Percentiles rank a stretch among this genome's conserved stretches.
Evolutionary conservation across 2,113 vertebrate genomes (phyloP).

Genomic region (Anguilla rostrata): DNA sequence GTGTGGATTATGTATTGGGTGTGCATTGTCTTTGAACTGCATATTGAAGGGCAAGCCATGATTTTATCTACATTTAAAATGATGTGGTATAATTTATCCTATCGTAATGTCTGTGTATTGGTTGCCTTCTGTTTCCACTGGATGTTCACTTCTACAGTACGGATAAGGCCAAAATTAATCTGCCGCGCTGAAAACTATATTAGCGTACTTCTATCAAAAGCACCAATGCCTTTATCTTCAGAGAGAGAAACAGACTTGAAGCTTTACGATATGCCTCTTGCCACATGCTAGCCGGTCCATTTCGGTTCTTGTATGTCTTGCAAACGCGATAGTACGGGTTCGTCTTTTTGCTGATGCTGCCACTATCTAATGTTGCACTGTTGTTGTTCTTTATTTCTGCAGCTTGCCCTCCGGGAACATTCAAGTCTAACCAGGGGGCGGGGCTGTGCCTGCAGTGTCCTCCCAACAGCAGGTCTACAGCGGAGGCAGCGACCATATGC

Average conservation of each 20-base stretch:
- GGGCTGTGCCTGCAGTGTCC: conserved; percentile 87
- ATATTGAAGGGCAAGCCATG: neutral
- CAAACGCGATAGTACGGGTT: neutral
- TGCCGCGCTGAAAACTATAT: neutral
- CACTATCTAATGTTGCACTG: conserved; percentile 34
- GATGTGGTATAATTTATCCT: neutral
- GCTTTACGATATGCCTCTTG: neutral
- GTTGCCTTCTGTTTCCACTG: neutral
- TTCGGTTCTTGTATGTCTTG: neutral
- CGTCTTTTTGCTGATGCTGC: neutral
- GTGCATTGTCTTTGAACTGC: neutral
- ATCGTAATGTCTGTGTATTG: neutral
- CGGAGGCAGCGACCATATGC: conserved; percentile 88
- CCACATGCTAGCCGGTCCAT: neutral
- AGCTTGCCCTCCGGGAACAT: conserved; percentile 93
- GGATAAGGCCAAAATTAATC: neutral
- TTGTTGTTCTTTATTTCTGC: conserved; percentile 30
- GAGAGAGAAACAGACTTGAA: neutral
- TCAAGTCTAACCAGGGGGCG: conserved; percentile 89
- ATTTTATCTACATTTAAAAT: neutral
- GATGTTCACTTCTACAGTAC: neutral
- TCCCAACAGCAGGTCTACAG: conserved; percentile 86
- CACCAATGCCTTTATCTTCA: neutral
- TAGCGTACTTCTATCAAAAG: neutral
- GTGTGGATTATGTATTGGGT: no score